Base-by-base conservation (phyloP, 1,140 invertebrate genomes). In the Atopsyche davidsoni region DNA sequence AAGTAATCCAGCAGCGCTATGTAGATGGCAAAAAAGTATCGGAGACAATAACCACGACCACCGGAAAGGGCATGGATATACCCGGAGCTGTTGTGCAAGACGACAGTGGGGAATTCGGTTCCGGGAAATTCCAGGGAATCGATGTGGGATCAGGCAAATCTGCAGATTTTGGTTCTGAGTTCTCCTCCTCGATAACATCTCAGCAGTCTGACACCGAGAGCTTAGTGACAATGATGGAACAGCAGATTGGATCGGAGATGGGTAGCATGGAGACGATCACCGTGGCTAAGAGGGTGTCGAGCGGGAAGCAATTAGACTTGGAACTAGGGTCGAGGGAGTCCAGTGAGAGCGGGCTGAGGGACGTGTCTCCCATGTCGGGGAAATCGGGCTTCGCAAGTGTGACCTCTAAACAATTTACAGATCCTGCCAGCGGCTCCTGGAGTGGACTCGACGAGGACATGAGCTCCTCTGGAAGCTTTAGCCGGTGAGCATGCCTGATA, bases 21-120 rank as follows among this genome's bases (percentile, higher is more conserved):
- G 60, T 75, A 2, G 70, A 73, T 55, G 68, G 70, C 34, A 72
- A 71, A 61, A 77, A 70, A 66, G 69, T 77, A 7, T 77, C 75
- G n/a, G 71, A 76, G 54, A 75, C 68, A 6, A 65, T 76, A 16
- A 71, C 69, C 2, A 66, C 63, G 46, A 69, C 67, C 11, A 71
- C 76, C 13, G 65, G 60, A 3, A 68, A 70, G 19, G 72, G 67
- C 4, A 62, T 75, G 35, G 64, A 71, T 35, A 72, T 72, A 43
- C 72, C 71, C 19, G 63, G 60, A 3, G 44, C 51, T 51, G 14
- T 51, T 14, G 60, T 46, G 36, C 32, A 41, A 21, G 42, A 45
- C 32, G 44, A 46, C 13, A 54, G 38, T 16, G 56, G 58, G 46
- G 63, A 61, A 38, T 62, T 61, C 32, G 70, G 54, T 25, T 59